Evolutionary conservation across 2,888 invertebrate species (phyloP), one percentile per base, ranked within the genome.

Genomic region (Osmoderma eremita): DNA sequence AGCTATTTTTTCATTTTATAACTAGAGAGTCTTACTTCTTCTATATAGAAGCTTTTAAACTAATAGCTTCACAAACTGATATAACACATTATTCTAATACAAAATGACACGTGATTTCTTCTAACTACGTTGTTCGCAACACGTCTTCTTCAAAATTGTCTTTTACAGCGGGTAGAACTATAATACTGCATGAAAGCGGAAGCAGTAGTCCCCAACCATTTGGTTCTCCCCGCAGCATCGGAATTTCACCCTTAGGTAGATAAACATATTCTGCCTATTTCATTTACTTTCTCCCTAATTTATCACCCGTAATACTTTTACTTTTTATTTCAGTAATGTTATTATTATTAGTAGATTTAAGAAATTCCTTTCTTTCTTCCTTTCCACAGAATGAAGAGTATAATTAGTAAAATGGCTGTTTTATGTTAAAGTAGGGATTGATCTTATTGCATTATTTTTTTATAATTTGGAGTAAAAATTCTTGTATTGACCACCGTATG

Each of bases 171-270:
- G 70, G 75, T 63, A 71, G 75, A 36, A 74, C 72, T 65, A 45
- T 68, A 17, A 64, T 76, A 22, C 65, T 75, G 18, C 76, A 76
- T 41, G 86, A 86, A 74, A 86, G 86, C 78, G 78, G 82, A 70
- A 84, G 85, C 77, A 84, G 85, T 80, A 86, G 86, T 76, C 84
- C 85, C 65, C 83, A 84, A 77, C 83, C 83, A 62, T 83, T 81
- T 73, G 85, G 84, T 72, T 86, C 86, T 70, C 84, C 86, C 69
- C 82, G 83, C 78, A 86, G 86, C 79, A 82, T 86, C 74, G 84
- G 84, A 71, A 78, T 86, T 70, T 87, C 87, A 71, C 86, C 86
- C 63, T 78, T 86, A 81, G 86, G 86, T 86, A 83, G 51, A 51
- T 53, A 58, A 64, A 39, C 48, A 64, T 17, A 64, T 64, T 58